Conservation (phyloP, 2,113 vertebrate genomes). For the Elgaria multicarinata region DNA sequence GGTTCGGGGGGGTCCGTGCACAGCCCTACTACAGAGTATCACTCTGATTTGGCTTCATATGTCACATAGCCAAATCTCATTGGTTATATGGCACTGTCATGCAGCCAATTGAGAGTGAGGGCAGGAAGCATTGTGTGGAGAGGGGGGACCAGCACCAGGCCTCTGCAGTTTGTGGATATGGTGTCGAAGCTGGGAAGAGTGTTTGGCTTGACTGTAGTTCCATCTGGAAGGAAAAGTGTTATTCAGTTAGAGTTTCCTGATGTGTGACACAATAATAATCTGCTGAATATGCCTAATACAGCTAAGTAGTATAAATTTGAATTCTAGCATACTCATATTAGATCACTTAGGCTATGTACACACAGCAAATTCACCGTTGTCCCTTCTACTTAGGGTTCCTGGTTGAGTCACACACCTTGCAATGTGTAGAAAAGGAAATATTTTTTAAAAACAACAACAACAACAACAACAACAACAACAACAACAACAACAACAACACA, state of each 20-base stretch:
- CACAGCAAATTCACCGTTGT: background rate
- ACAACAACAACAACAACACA: background rate
- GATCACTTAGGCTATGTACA: constrained; percentile 2
- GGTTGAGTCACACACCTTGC: background rate
- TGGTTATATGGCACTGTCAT: background rate
- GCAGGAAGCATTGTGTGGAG: background rate
- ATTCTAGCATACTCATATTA: background rate
- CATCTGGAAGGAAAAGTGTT: background rate
- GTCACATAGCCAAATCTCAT: background rate
- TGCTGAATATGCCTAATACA: background rate
- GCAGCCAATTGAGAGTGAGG: background rate
- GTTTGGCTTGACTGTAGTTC: background rate
- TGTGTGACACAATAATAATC: background rate
- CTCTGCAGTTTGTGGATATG: background rate
- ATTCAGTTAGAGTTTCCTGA: background rate
- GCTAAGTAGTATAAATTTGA: background rate
- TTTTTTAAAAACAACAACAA: background rate
- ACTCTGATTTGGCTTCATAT: background rate
- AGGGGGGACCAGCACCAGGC: too few species aligned
- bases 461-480: background rate
- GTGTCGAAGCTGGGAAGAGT: background rate
- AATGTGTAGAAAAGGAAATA: background rate
- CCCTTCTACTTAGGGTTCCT: constrained; percentile 2
- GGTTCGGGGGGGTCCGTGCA: too few species aligned
- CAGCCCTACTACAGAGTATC: too few species aligned